A percentile compares a stretch with the other conserved stretches of the same genome.
Conservation (phyloP, 2,888 invertebrate genomes). For the Acanthopleura granulata region DNA sequence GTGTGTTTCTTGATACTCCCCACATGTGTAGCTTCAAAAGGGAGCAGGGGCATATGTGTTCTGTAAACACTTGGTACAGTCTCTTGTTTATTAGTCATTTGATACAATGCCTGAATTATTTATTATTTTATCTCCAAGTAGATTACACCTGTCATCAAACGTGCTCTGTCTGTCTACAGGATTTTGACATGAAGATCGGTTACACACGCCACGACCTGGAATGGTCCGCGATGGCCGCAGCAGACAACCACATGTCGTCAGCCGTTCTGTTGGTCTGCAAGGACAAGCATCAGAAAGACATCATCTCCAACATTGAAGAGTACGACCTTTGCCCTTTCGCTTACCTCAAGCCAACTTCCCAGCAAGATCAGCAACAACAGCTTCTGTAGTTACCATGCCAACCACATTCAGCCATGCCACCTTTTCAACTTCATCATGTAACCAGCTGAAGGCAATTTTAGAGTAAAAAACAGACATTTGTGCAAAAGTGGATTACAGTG, state of each 20-base stretch:
- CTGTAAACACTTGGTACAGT: no score
- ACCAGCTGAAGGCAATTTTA: no score
- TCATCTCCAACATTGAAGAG: conserved; percentile 52
- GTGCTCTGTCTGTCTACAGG: conserved; percentile 59
- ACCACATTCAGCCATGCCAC: not conserved
- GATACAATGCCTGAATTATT: no score
- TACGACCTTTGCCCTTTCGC: conserved; percentile 33
- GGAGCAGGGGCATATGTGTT: no score
- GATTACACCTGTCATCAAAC: not conserved
- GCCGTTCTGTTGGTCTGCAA: conserved; percentile 81
- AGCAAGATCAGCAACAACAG: not conserved
- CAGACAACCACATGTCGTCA: conserved; percentile 84
- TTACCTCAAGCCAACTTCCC: conserved; percentile 14
- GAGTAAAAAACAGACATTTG: no score
- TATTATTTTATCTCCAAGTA: no score
- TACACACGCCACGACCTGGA: conserved; percentile 84
- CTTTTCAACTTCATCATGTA: not conserved
- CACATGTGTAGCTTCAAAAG: no score
- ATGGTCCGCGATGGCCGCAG: conserved; percentile 84
- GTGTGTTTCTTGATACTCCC: no score
- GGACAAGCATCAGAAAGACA: conserved; percentile 60
- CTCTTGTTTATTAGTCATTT: no score
- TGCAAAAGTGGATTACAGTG: no score
- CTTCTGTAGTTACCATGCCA: not conserved
- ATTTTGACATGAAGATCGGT: conserved; percentile 87